Evolutionary conservation across 2,888 invertebrate genomes (phyloP).

Genomic region (Macrosoma leucophasiata): DNA sequence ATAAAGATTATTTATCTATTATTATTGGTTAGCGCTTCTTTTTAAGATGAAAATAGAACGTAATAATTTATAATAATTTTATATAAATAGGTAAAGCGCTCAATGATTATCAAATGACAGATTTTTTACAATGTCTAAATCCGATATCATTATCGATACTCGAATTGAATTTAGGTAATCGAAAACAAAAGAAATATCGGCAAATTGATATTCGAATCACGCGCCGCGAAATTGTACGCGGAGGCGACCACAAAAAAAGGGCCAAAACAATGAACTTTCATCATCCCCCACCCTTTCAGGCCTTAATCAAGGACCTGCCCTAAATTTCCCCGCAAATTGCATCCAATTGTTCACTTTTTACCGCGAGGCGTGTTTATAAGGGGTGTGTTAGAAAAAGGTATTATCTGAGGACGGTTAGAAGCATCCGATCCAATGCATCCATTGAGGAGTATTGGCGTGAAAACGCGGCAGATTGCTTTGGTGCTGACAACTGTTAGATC

Average conservation of each 20-base stretch:
- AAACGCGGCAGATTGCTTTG: slow-evolving; percentile 39
- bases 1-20: too few relatives aligned
- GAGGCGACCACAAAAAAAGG: slow-evolving; percentile 52
- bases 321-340: slow-evolving; percentile 73
- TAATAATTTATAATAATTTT: too few relatives aligned
- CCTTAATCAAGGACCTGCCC: slow-evolving; percentile 66
- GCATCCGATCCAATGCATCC: slow-evolving; percentile 51
- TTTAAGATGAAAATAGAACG: too few relatives aligned
- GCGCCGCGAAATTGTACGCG: slow-evolving; percentile 50
- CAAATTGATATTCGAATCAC: slow-evolving; percentile 44
- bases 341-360: slow-evolving; percentile 75
- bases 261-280: slow-evolving; percentile 56
- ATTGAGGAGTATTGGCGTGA: slow-evolving; percentile 61
- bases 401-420: slow-evolving; percentile 45
- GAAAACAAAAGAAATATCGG: slow-evolving; percentile 36
- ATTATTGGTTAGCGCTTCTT: too few relatives aligned
- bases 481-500: slow-evolving; percentile 37
- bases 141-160: too few relatives aligned
- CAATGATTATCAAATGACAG: too few relatives aligned
- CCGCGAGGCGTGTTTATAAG: slow-evolving; percentile 50
- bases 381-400: slow-evolving; percentile 51
- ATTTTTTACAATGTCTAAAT: too few relatives aligned
- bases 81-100: too few relatives aligned
- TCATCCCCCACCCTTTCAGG: slow-evolving; percentile 45
- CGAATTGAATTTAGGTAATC: too few relatives aligned